These are phyloP conservation scores for Circaetus gallicus DNA, from an alignment of 2,113 vertebrate species.

Conservation along the genomic window DNA sequence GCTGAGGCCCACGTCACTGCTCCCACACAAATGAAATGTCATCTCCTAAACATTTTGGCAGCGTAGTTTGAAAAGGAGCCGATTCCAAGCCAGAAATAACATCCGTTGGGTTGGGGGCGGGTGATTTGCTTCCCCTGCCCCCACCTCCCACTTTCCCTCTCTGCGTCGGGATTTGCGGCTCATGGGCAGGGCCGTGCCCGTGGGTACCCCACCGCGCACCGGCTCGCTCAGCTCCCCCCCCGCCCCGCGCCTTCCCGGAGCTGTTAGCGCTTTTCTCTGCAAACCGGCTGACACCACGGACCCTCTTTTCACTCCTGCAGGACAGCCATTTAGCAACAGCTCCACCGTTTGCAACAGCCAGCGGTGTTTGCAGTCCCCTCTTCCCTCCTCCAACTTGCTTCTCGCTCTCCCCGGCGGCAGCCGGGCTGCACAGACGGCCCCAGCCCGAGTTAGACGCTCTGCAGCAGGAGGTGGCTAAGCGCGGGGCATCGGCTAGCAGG, in stretches of 20 bases:
- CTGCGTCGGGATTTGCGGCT: background rate
- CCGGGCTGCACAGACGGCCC: background rate
- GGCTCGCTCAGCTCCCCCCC: too few relatives aligned
- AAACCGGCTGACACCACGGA: background rate
- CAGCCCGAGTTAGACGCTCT: background rate
- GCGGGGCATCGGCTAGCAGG: background rate
- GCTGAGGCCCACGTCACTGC: background rate
- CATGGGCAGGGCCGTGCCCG: background rate
- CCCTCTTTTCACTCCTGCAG: background rate
- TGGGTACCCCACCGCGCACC: background rate
- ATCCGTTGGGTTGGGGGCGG: background rate
- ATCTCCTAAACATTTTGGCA: conserved; percentile 37
- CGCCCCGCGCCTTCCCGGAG: background rate
- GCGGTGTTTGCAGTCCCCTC: background rate
- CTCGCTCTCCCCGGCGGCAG: background rate
- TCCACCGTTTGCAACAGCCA: background rate
- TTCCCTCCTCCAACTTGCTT: background rate
- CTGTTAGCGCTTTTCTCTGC: background rate
- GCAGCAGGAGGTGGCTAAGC: background rate
- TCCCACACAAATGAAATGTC: conserved; percentile 48
- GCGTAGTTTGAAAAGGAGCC: background rate
- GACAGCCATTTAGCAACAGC: background rate
- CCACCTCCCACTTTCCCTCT: background rate
- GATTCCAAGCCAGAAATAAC: conserved; percentile 30
- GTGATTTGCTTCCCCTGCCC: background rate